Evolutionary conservation across 1,140 invertebrate genomes (phyloP), one percentile per base, ranked within the genome.

Genomic region (Heliconius congener): DNA sequence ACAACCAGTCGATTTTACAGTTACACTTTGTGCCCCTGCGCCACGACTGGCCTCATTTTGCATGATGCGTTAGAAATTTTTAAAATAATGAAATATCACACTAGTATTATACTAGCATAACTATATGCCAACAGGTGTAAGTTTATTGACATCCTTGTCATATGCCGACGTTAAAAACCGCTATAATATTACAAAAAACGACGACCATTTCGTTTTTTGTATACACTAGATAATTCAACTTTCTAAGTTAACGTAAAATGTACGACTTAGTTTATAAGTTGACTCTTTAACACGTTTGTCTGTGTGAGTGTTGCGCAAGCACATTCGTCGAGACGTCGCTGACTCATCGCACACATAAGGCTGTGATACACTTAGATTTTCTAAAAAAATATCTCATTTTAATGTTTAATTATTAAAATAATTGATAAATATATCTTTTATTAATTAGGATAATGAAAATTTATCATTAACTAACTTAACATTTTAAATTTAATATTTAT

Each of bases 91-190:
- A 91, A 90, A 90, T 90, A 85, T 89, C 86, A 84, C 85, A 84
- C 85, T 82, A 85, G 86, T 81, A 84, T 80, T 66, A 76, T 83
- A 80, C 84, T 86, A 88, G 83, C 83, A 87, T 86, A 83, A 85
- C 85, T 81, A 82, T 89, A 89, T 90, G 88, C 90, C 89, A 91
- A 93, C 91, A 93, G 90, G 87, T 90, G 90, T 81, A 86, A 91
- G 88, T 92, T 91, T 89, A 89, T 87, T 91, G 86, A 90, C 89
- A 90, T 90, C 86, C 81, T 80, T 86, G 73, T 81, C 81, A 37
- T 70, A 79, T 50, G 82, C 78, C 83, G 78, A 84, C 77, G 39
- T 84, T 66, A 27, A 82, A 46, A 57, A 72, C 77, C 16, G 78
- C 27, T 46, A 66, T 23, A 50, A 60, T 34, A 76, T 78, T 37